Conservation (phyloP, 1,140 invertebrate genomes). For the Periplaneta americana region DNA sequence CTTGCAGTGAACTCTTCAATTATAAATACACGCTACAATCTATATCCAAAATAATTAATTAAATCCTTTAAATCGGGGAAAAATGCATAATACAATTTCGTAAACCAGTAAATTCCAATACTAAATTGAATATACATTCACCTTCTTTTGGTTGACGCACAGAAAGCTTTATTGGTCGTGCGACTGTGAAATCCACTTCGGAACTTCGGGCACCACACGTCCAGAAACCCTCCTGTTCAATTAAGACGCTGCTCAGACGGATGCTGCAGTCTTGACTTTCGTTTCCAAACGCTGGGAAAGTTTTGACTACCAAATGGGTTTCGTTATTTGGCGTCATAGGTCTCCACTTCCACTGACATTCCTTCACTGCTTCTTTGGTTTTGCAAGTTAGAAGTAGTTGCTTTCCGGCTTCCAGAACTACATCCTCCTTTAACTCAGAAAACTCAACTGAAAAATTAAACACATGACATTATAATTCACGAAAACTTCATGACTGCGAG, state of each 20-base stretch:
- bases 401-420: not conserved
- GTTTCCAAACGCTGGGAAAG: conserved; percentile 34
- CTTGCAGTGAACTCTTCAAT: no score
- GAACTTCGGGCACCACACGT: conserved; percentile 37
- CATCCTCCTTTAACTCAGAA: not conserved
- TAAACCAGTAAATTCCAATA: no score
- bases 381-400: conserved; percentile 32
- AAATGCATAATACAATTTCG: no score
- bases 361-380: conserved; percentile 36
- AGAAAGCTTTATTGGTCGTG: conserved; percentile 39
- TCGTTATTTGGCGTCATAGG: conserved; percentile 32
- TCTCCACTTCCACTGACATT: conserved; percentile 40
- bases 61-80: no score
- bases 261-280: conserved; percentile 41
- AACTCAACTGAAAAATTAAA: not conserved
- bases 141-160: conserved; percentile 34
- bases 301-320: conserved; percentile 39
- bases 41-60: no score
- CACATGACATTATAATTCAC: no score
- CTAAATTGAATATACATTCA: not conserved
- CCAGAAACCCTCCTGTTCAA: conserved; percentile 38
- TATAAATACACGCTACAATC: no score
- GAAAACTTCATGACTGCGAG: no score
- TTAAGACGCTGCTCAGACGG: conserved; percentile 35
- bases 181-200: conserved; percentile 35